These are phyloP conservation scores for Dysmachus trigonus DNA, from an alignment of 2,888 invertebrate species.

Conservation along the genomic window DNA sequence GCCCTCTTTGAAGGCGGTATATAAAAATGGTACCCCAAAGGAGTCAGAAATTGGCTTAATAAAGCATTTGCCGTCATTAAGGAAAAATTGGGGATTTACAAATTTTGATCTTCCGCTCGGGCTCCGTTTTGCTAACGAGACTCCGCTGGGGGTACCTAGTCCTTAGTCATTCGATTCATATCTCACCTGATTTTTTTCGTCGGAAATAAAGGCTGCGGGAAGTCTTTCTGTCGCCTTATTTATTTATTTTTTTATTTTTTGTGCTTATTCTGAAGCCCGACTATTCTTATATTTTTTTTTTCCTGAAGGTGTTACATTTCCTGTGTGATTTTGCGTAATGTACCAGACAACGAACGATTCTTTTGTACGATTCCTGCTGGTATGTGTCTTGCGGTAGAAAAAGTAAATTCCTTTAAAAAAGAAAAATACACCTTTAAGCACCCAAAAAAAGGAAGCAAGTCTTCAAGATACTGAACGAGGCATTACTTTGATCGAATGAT, in stretches of 20 bases:
- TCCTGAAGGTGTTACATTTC: neutral
- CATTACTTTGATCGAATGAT: neutral
- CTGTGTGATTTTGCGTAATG: neutral
- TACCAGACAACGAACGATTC: neutral
- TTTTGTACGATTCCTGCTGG: neutral
- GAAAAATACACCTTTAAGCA: neutral
- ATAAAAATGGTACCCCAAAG: neutral
- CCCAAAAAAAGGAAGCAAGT: slow-evolving; percentile 7
- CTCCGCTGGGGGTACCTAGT: neutral
- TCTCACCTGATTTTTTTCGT: neutral
- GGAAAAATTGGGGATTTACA: neutral
- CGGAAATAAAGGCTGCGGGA: neutral
- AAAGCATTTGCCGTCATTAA: slow-evolving; percentile 4
- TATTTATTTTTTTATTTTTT: neutral
- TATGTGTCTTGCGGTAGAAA: slow-evolving; percentile 8
- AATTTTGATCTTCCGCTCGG: slow-evolving; percentile 4
- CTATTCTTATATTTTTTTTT: neutral
- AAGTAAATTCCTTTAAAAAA: neutral
- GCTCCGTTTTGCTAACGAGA: slow-evolving; percentile 11
- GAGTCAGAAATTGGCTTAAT: slow-evolving; percentile 3
- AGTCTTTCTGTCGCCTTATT: neutral
- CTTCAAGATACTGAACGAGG: neutral
- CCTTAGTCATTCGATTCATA: neutral
- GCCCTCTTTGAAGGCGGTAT: neutral
- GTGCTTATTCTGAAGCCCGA: neutral